Base-by-base conservation (phyloP, 2,113 vertebrate genomes). In the Zootoca vivipara region DNA sequence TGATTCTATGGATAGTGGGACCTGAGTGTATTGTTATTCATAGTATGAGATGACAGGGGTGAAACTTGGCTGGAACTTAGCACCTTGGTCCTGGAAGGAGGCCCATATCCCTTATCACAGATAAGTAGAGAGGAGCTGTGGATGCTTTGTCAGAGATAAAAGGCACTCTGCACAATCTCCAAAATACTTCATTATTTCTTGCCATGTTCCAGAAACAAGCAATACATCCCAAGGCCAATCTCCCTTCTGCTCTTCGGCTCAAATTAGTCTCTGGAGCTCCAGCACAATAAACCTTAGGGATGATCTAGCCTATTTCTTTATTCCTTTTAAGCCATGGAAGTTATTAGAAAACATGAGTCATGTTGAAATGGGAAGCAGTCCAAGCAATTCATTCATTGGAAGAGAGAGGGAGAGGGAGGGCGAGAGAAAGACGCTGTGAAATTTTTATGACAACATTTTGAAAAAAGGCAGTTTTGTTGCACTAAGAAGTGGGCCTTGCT, bases 281-380 rank as follows among this genome's bases (percentile, higher is more conserved):
- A 74, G 40, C 52, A 82, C 22, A 88, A 67, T 82, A 82, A 82
- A 75, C 69, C 52, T 64, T 82, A 75, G 58, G 72, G 24, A 75
- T 62, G 79, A n/a, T 64, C 56, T 28, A 88, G 62, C 40, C 58
- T 82, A 69, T 86, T 77, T 90, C 70, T 90, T 90, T 86, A 40
- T 64, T 42, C 46, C 42, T 86, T 85, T 85, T 33, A 89, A 75
- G 69, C 83, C 56, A 85, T n/a, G 33, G 30, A 81, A 35, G 77
- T 85, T 86, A 81, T 78, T 75, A 82, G 84, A 58, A 90, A 90
- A 86, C 77, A 86, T 77, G 73, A 80, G 86, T 84, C 89, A 88
- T 88, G 86, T 75, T 85, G 64, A 80, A 90, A 56, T 70, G 70
- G 78, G 83, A 85, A 80, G 40, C 83, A 85, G n/a, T 72, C 72